These are phyloP conservation scores for Latheticus oryzae DNA, from an alignment of 2,888 invertebrate genomes.

Conservation along the genomic window DNA sequence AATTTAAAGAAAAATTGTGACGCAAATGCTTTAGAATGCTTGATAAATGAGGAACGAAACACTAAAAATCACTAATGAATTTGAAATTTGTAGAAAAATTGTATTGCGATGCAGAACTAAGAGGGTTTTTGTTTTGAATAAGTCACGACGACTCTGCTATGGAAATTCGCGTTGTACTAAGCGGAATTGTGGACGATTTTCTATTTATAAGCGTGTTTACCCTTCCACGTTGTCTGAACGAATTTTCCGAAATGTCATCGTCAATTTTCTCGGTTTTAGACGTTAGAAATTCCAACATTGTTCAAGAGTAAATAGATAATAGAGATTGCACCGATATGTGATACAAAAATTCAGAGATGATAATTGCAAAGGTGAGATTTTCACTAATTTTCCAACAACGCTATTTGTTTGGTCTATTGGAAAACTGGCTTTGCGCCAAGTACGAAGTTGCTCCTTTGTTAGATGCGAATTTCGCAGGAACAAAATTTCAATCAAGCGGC, in stretches of 20 bases:
- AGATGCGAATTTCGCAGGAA: constrained; percentile 44
- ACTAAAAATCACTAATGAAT: background rate
- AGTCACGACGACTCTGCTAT: constrained; percentile 14
- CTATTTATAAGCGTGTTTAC: constrained; percentile 54
- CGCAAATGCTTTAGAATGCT: too few species aligned
- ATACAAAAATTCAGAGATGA: constrained; percentile 4
- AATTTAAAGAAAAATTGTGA: background rate
- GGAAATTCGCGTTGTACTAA: constrained; percentile 50
- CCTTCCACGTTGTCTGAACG: constrained; percentile 41
- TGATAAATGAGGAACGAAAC: too few species aligned
- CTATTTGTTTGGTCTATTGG: constrained; percentile 60
- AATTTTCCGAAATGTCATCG: constrained; percentile 36
- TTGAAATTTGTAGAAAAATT: constrained; percentile 7
- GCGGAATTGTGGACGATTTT: constrained; percentile 48
- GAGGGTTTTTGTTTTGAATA: constrained; percentile 5
- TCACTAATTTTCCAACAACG: constrained; percentile 41
- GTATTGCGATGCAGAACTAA: constrained; percentile 7
- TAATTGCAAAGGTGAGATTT: constrained; percentile 25
- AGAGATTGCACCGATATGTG: constrained; percentile 25
- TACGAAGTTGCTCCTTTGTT: constrained; percentile 67
- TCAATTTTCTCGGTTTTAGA: constrained; percentile 16
- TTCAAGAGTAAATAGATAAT: constrained; percentile 1
- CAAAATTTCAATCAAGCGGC: constrained; percentile 12
- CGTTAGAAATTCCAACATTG: constrained; percentile 3
- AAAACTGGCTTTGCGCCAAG: constrained; percentile 70